Base-by-base conservation (phyloP, 2,797 vertebrate genomes). In the Karalla daura region DNA sequence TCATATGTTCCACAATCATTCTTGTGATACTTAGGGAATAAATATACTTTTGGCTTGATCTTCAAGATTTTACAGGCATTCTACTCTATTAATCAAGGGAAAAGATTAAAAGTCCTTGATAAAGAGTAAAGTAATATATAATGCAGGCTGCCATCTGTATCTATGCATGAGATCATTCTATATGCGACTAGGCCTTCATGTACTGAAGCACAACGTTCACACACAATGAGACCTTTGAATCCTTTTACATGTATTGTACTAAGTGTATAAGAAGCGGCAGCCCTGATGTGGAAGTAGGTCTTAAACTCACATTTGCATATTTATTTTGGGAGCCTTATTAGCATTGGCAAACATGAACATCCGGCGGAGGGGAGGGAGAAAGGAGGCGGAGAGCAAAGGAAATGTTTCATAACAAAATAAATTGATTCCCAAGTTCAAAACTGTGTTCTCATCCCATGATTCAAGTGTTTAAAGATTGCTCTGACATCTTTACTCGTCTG, bases 241-340 rank as follows among this genome's bases (percentile, higher is more conserved):
- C 52, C 20, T 49, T 68, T 14, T 47, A 32, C 28, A 33, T 54
- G 68, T 68, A 74, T 55, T 77, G 45, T 49, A 72, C 43, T 78
- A 62, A 43, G 36, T 41, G 41, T 68, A 61, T 61, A 41, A 58
- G 63, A 55, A 62, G 67, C 47, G 40, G 24, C 11, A 35, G 65
- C 66, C 44, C 59, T 83, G 75, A 66, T 83, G 77, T 85, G 74
- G 70, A 88, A 90, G 67, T 84, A 86, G 76, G 82, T 83, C 87
- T 84, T 83, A 80, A 81, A 87, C 61, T 82, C 55, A 65, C 70
- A 88, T 90, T 88, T 84, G 77, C 84, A 88, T 90, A 80, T 86
- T 86, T 87, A 90, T 89, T 88, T 89, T 79, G 40, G 77, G 81
- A 79, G 62, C 52, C 82, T 87, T 80, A 86, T 90, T 87, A 85